phyloP scores from a whole-genome alignment of 1,140 invertebrate species.

The Bombus fervidus region DNA sequence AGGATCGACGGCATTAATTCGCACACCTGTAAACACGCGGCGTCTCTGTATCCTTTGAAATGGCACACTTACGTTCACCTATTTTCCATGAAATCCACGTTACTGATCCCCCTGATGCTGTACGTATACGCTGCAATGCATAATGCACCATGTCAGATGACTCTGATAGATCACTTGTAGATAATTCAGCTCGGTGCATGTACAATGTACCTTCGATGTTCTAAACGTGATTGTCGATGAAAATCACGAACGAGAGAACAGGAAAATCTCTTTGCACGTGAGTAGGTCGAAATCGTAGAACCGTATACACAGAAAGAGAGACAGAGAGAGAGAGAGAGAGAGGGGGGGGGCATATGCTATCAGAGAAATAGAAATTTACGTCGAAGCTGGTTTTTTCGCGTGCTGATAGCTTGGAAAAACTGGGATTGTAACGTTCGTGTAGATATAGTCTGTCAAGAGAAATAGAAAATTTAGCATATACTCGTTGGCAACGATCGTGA shows the following conservation, averaged over 20 bases:
- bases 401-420: neutral
- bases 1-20: neutral
- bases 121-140: slow-evolving; percentile 1
- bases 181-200: neutral
- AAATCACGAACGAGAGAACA: neutral
- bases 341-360: neutral
- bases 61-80: slow-evolving; percentile 29
- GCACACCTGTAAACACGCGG: neutral
- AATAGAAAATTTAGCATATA: neutral
- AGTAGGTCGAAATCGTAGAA: neutral
- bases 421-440: neutral
- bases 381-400: neutral
- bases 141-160: slow-evolving; percentile 35
- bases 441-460: neutral
- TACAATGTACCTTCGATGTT: too few species aligned
- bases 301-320: neutral
- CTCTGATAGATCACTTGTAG: neutral
- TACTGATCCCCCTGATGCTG: slow-evolving; percentile 24
- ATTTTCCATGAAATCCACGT: slow-evolving; percentile 58
- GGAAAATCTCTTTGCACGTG: neutral
- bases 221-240: neutral
- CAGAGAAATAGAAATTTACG: neutral
- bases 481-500: neutral
- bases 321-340: too few species aligned
- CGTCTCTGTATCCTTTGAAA: neutral